Percentiles rank a stretch among this genome's conserved stretches.
Evolutionary conservation across 2,797 vertebrate genomes (phyloP).

Genomic region (Gymnopithys bicolor): DNA sequence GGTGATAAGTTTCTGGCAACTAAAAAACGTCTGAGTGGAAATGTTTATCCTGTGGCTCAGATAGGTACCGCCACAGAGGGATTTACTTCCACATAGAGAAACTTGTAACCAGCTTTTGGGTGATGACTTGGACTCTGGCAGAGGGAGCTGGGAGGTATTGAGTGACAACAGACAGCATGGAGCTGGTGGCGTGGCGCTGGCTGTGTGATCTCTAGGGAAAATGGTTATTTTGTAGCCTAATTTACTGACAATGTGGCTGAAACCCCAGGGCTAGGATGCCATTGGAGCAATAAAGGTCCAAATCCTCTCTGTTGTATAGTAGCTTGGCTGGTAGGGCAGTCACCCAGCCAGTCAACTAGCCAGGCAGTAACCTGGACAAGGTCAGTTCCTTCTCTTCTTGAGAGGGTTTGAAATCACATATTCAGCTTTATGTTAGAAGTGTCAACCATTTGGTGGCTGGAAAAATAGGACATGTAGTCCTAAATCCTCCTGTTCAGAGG

Average conservation of each 20-base stretch:
- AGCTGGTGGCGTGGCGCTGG: neutral
- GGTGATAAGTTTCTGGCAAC: neutral
- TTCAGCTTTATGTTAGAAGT: neutral
- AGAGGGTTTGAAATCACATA: neutral
- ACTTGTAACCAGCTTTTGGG: neutral
- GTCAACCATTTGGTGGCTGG: neutral
- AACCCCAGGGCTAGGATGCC: neutral
- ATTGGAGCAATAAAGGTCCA: neutral
- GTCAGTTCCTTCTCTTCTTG: neutral
- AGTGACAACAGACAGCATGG: rapidly evolving
- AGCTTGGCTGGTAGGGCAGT: neutral
- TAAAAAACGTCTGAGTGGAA: neutral
- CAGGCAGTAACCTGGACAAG: neutral
- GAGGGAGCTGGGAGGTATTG: neutral
- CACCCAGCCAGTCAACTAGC: neutral
- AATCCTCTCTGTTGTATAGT: neutral
- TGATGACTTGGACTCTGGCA: neutral
- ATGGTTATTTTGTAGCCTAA: neutral
- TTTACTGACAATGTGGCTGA: neutral
- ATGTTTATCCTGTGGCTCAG: neutral
- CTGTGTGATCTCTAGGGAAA: neutral
- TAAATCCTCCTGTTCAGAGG: neutral
- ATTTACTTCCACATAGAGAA: neutral
- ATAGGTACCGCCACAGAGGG: neutral
- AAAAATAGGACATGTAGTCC: neutral